phyloP scores from a whole-genome alignment of 1,140 invertebrate genomes.

The Hypothenemus hampei region DNA sequence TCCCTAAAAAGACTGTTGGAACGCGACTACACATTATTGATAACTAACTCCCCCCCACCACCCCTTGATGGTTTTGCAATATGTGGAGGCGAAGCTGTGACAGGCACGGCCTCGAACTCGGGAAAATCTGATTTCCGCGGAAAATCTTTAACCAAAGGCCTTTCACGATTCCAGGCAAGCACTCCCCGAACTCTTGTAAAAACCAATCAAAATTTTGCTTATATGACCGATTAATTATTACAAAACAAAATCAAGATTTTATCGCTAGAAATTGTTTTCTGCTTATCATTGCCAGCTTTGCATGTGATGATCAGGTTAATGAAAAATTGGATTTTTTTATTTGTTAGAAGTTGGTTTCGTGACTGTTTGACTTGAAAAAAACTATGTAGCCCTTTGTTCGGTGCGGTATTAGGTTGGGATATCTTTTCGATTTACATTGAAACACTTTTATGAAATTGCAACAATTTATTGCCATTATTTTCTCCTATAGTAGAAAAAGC shows the following conservation, averaged over 20 bases:
- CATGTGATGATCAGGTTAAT: background rate
- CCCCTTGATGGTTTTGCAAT: background rate
- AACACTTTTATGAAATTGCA: too few relatives aligned
- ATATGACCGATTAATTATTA: too few relatives aligned
- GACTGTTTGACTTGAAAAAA: background rate
- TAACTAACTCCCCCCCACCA: too few relatives aligned
- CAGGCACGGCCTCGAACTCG: slow-evolving; percentile 15
- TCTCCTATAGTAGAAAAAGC: too few relatives aligned
- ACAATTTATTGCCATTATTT: too few relatives aligned
- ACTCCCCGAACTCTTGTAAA: background rate
- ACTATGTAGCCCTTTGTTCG: too few relatives aligned
- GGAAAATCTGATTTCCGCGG: slow-evolving; percentile 11
- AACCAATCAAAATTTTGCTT: too few relatives aligned
- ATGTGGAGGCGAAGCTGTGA: slow-evolving; percentile 5
- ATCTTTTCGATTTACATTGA: too few relatives aligned
- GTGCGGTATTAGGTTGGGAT: background rate
- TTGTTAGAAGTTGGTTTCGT: background rate
- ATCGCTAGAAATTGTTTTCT: background rate
- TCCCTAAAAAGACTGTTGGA: background rate
- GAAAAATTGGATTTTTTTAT: background rate
- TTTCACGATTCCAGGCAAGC: background rate
- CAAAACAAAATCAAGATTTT: too few relatives aligned
- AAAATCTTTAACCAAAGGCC: slow-evolving; percentile 11
- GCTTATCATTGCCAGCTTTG: background rate
- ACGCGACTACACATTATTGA: background rate